Evolutionary conservation across 2,888 invertebrate genomes (phyloP).

Genomic region (Nysson spinosus): DNA sequence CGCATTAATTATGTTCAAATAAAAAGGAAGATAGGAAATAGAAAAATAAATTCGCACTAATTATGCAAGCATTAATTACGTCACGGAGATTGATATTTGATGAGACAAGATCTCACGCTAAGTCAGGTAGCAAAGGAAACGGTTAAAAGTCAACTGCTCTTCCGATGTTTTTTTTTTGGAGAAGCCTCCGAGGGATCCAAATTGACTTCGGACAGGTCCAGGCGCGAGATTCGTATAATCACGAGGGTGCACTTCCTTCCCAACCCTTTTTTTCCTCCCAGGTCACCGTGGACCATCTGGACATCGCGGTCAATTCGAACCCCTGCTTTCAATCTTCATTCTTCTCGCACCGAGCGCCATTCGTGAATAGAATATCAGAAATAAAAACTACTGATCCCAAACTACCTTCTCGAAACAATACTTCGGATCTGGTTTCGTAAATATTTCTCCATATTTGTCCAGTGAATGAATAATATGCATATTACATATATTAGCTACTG

Average conservation of each 20-base stretch:
- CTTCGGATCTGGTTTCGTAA: too few species aligned
- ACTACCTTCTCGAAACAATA: too few species aligned
- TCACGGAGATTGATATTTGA: too few species aligned
- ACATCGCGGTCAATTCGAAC: constrained; percentile 35
- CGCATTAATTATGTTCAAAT: too few species aligned
- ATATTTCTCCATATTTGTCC: too few species aligned
- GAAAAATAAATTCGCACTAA: too few species aligned
- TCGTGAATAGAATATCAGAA: background rate
- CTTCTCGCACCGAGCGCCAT: background rate
- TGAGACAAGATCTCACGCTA: background rate
- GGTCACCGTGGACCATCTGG: constrained; percentile 45
- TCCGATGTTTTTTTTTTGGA: constrained; percentile 13
- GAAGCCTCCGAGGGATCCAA: too few species aligned
- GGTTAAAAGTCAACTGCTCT: constrained; percentile 51
- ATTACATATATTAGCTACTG: too few species aligned
- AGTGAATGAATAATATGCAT: too few species aligned
- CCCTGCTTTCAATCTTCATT: background rate
- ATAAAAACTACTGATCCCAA: background rate
- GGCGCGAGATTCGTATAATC: constrained; percentile 24
- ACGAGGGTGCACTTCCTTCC: constrained; percentile 20
- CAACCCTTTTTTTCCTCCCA: constrained; percentile 10
- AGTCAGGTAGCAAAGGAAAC: constrained; percentile 37
- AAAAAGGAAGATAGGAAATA: too few species aligned
- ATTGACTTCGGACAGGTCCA: constrained; percentile 36
- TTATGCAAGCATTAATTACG: too few species aligned